Evolutionary conservation across 2,797 vertebrate genomes (phyloP), one percentile per base, ranked within the genome.

Genomic region (Serranus cabrilla): DNA sequence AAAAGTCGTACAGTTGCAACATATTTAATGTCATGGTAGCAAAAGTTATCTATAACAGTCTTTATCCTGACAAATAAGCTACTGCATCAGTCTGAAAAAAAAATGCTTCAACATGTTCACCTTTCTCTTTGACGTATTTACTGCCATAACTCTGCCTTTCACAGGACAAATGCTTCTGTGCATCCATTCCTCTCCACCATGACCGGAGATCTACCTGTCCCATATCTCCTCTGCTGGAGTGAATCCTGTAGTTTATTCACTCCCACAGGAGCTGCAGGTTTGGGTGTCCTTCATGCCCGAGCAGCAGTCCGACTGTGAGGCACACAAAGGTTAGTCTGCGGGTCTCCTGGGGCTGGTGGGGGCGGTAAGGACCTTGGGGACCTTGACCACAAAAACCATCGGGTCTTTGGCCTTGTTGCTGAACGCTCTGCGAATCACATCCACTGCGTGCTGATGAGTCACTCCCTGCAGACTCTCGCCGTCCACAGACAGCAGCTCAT

Each of bases 341-440:
- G 89, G 73, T 71, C 74, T 76, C 72, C 73, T 58, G 71, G 81
- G 81, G 71, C 70, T 65, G 16, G 20, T 65, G n/a, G 73, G 54
- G 57, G 27, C 42, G n/a, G 49, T 31, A 7, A 62, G 51, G 62
- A 75, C 81, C 81, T 92, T 94, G 0, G 95, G 95, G 82, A 96
- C 94, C 92, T 97, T 97, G 89, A 99, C 95, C 87, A 98, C 95
- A 50, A 99, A 94, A 87, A 97, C 94, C 98, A 99, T 99, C 16
- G 96, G 96, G 77, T 98, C 97, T 93, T 95, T 96, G 87, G 95
- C 95, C 92, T 98, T 98, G 95, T 98, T 97, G 80, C 97, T 95
- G 89, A 98, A 99, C 6, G 97, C 94, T 75, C 93, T 93, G 58
- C 98, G 97, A 84, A 99, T 99, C 76, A 95, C 93, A 27, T 97